A percentile compares a stretch with the other conserved stretches of the same genome.
phyloP scores from a whole-genome alignment of 2,113 vertebrate species.

The Lampris megalopsis region DNA sequence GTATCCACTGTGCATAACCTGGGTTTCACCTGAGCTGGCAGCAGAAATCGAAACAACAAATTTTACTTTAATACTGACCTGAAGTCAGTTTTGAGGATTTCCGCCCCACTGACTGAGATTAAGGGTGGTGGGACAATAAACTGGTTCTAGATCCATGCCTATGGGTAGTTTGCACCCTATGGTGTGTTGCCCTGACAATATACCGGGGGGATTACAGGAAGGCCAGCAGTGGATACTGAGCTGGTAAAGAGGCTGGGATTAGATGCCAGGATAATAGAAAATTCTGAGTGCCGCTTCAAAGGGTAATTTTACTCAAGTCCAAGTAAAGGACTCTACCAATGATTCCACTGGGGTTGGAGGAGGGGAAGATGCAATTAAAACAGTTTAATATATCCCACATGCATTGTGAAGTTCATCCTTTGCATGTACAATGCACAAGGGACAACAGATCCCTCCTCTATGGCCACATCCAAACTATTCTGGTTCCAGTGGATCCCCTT shows the following conservation, averaged over 20 bases:
- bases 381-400: slow-evolving; percentile 37
- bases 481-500: slow-evolving; percentile 57
- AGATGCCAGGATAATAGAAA: slow-evolving; percentile 73
- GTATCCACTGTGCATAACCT: slow-evolving; percentile 6
- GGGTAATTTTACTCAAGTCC: slow-evolving; percentile 49
- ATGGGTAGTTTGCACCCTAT: slow-evolving; percentile 17
- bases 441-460: slow-evolving; percentile 44
- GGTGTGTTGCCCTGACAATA: slow-evolving; percentile 45
- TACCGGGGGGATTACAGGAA: slow-evolving; percentile 61
- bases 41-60: slow-evolving; percentile 25
- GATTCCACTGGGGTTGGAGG: slow-evolving; percentile 9
- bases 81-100: slow-evolving; percentile 36
- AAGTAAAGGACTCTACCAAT: slow-evolving; percentile 50
- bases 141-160: slow-evolving; percentile 5
- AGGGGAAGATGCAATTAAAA: slow-evolving; percentile 8
- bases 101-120: slow-evolving; percentile 23
- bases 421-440: slow-evolving; percentile 54
- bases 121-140: slow-evolving; percentile 11
- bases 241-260: slow-evolving; percentile 70
- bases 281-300: slow-evolving; percentile 49
- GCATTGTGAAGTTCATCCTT: slow-evolving; percentile 55
- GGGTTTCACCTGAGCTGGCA: slow-evolving; percentile 30
- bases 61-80: slow-evolving; percentile 30
- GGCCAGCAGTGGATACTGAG: slow-evolving; percentile 65
- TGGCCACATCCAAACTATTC: slow-evolving; percentile 40